Conservation (phyloP, 2,888 invertebrate genomes). For the Tanytarsus gracilentus region DNA sequence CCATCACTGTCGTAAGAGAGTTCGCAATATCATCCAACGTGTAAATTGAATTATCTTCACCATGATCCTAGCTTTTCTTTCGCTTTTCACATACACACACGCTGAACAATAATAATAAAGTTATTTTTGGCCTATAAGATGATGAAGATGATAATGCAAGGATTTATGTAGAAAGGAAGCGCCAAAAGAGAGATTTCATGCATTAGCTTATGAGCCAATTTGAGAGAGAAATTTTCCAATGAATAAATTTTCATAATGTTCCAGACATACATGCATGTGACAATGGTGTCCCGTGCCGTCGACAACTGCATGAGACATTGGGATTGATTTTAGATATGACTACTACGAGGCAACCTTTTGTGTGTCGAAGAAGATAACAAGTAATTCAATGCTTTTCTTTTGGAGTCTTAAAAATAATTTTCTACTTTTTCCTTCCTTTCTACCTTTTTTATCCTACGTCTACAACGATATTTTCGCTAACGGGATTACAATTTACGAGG, state of each 20-base stretch:
- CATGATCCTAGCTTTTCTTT: no score
- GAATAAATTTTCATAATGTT: slow-evolving; percentile 26
- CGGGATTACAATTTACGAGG: slow-evolving; percentile 16
- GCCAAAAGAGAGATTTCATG: not conserved
- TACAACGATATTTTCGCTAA: no score
- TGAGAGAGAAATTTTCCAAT: not conserved
- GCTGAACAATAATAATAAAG: no score
- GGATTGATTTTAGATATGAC: slow-evolving; percentile 1
- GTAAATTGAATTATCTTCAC: no score
- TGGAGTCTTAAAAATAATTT: not conserved
- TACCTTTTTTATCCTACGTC: no score
- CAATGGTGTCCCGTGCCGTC: not conserved
- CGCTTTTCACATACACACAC: no score
- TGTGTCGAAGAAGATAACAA: not conserved
- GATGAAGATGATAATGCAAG: not conserved
- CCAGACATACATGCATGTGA: no score
- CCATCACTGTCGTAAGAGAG: no score
- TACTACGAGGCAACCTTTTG: not conserved
- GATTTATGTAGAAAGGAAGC: not conserved
- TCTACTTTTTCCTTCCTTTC: no score
- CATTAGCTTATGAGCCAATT: no score
- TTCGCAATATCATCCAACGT: no score
- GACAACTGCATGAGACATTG: not conserved
- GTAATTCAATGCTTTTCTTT: not conserved
- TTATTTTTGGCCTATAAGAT: no score